Conservation (phyloP, 2,113 vertebrate species). For the Indicator maculatus region DNA sequence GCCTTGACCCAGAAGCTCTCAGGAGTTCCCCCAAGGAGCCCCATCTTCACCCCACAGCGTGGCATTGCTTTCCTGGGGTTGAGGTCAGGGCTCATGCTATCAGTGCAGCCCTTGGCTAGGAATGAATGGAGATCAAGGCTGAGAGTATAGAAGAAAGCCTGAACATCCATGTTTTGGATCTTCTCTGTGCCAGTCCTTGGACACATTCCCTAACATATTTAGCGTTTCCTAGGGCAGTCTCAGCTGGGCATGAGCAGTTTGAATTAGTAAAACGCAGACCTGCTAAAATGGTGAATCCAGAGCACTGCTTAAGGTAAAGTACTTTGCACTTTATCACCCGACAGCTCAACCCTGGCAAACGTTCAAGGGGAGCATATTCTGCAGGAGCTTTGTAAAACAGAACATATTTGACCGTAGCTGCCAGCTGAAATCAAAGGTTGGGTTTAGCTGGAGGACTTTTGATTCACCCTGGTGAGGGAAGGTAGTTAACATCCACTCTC, state of each 20-base stretch:
- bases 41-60: neutral
- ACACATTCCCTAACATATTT: neutral
- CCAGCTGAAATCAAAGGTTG: neutral
- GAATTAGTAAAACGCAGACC: neutral
- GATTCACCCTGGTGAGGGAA: neutral
- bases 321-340: neutral
- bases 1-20: neutral
- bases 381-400: neutral
- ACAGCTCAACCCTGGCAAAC: neutral
- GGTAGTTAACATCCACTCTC: conserved; percentile 22
- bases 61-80: neutral
- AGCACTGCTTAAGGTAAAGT: neutral
- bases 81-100: neutral
- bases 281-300: neutral
- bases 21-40: neutral
- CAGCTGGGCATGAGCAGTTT: neutral
- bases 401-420: neutral
- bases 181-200: neutral
- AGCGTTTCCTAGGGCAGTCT: neutral
- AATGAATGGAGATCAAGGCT: neutral
- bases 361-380: neutral
- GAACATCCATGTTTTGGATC: neutral
- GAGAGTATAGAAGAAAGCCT: neutral
- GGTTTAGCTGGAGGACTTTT: neutral
- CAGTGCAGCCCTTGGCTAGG: neutral